Evolutionary conservation across 1,140 invertebrate species (phyloP).

Genomic region (Drosophila pseudoananassae): DNA sequence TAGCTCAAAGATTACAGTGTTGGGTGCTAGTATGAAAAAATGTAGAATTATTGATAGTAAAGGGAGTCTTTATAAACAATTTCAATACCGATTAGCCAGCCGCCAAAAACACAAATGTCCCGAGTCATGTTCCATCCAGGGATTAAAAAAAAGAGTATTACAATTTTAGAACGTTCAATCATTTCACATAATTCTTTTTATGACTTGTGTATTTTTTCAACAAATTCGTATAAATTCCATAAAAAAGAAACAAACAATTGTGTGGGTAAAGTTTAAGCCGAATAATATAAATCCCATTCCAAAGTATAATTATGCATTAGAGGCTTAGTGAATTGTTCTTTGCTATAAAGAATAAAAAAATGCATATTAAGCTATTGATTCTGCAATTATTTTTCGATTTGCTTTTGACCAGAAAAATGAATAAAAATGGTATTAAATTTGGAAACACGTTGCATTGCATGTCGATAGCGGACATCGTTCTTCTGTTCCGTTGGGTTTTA

Average conservation of each 20-base stretch:
- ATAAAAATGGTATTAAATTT: conserved; percentile 37
- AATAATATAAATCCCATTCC: conserved; percentile 60
- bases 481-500: conserved; percentile 5
- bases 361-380: conserved; percentile 71
- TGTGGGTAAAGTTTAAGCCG: conserved; percentile 41
- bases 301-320: conserved; percentile 68
- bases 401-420: conserved; percentile 40
- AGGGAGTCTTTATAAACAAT: not conserved
- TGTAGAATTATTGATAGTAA: not conserved
- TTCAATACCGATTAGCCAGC: not conserved
- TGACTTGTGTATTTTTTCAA: conserved; percentile 66
- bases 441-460: conserved; percentile 47
- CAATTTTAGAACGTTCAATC: conserved; percentile 44
- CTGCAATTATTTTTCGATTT: conserved; percentile 24
- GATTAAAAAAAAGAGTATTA: not conserved
- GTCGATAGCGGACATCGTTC: conserved; percentile 26
- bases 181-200: conserved; percentile 51
- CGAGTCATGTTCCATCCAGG: conserved; percentile 42
- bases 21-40: not conserved
- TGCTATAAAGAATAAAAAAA: conserved; percentile 72
- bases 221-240: conserved; percentile 78
- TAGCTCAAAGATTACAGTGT: not conserved
- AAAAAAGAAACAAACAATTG: conserved; percentile 68
- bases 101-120: not conserved
- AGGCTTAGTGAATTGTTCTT: conserved; percentile 62